A percentile compares a stretch with the other conserved stretches of the same genome.
Evolutionary conservation across 2,113 vertebrate species (phyloP).

Genomic region (Ceuthmochares aereus): DNA sequence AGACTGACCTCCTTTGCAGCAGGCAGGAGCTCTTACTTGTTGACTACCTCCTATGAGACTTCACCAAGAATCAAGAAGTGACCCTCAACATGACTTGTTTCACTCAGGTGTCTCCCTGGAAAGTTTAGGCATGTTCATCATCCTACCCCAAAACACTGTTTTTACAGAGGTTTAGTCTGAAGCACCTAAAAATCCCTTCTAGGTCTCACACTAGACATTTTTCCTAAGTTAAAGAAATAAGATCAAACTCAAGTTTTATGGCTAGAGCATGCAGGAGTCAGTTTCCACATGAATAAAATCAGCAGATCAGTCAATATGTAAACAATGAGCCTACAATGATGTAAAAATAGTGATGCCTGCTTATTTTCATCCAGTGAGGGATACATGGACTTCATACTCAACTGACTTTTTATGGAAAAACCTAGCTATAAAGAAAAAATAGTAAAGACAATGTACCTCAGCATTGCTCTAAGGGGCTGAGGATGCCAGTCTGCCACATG

Average conservation of each 20-base stretch:
- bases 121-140: neutral
- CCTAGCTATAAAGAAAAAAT: accelerated
- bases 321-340: neutral
- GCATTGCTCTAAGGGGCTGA: neutral
- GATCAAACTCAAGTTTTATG: no score
- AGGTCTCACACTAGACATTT: neutral
- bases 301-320: neutral
- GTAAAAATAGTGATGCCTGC: neutral
- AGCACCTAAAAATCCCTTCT: neutral
- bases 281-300: neutral
- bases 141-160: neutral
- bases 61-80: neutral
- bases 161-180: neutral
- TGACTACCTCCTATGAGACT: neutral
- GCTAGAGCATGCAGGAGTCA: neutral
- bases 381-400: neutral
- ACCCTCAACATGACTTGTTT: neutral
- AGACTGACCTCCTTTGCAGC: neutral
- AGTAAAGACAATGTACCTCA: neutral
- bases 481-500: no score
- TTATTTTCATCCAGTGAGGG: neutral
- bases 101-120: neutral
- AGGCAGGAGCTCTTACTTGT: neutral
- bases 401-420: neutral
- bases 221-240: neutral